Percentiles rank a stretch among this genome's conserved stretches.
phyloP scores from a whole-genome alignment of 2,888 invertebrate species.

The Chaetoderma sp. region DNA sequence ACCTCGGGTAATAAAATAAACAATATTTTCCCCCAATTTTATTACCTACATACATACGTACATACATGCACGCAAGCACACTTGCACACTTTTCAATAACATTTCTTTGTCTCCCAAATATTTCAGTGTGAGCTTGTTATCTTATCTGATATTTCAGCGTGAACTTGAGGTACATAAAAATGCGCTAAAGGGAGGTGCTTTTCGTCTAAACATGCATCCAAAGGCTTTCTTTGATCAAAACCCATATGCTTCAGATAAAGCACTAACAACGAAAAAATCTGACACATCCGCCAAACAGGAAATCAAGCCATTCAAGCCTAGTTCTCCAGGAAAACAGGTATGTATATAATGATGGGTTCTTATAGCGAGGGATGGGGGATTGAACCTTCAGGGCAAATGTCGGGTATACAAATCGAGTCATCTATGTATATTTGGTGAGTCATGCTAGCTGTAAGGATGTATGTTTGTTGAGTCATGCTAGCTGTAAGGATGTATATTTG shows the following conservation, averaged over 20 bases:
- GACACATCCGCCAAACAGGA: slow-evolving; percentile 45
- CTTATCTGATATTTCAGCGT: slow-evolving; percentile 54
- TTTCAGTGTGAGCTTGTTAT: too few species aligned
- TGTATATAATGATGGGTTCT: neutral
- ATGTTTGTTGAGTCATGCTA: too few species aligned
- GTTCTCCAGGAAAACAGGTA: slow-evolving; percentile 66
- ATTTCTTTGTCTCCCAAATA: slow-evolving; percentile 19
- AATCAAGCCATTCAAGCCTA: slow-evolving; percentile 66
- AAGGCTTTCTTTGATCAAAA: slow-evolving; percentile 64
- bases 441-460: too few species aligned
- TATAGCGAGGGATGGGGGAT: neutral
- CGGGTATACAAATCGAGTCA: neutral
- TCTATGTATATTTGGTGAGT: neutral
- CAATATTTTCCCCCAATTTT: too few species aligned
- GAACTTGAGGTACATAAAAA: slow-evolving; percentile 59
- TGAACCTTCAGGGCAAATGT: neutral
- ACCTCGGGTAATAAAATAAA: too few species aligned
- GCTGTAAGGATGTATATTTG: too few species aligned
- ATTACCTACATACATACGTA: neutral
- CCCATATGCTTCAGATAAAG: slow-evolving; percentile 60
- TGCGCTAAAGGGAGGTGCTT: slow-evolving; percentile 64
- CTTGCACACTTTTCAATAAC: neutral
- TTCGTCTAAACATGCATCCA: slow-evolving; percentile 67
- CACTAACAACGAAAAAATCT: slow-evolving; percentile 44
- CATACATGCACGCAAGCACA: too few species aligned